Conservation (phyloP, 1,140 invertebrate genomes). For the Mesaphorura yosii region DNA sequence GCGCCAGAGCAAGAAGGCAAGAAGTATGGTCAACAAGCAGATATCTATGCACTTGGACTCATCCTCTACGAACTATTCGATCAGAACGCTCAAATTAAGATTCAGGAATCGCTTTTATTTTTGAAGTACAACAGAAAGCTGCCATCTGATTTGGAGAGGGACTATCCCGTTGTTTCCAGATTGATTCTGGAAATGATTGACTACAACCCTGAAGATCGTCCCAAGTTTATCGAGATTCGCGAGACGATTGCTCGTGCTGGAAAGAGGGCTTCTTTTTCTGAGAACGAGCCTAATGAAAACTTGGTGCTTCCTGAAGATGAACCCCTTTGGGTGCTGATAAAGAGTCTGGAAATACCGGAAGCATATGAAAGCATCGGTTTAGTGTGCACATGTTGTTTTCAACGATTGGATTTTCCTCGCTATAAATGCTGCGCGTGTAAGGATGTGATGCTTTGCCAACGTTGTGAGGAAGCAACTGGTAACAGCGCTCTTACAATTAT, state of each 20-base stretch:
- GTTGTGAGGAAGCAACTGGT: not conserved
- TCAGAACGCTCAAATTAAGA: not conserved
- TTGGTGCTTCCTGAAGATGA: not conserved
- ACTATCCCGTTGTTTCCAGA: not conserved
- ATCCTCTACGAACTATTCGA: conserved; percentile 8
- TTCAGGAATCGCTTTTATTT: not conserved
- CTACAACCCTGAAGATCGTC: not conserved
- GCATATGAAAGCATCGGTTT: not conserved
- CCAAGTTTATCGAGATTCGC: not conserved
- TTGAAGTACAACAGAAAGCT: not conserved
- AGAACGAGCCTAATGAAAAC: not conserved
- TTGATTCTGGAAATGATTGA: not conserved
- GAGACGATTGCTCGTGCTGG: too few relatives aligned
- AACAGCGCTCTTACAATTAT: too few relatives aligned
- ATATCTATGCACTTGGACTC: conserved; percentile 1
- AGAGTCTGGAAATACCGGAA: not conserved
- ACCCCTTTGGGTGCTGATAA: not conserved
- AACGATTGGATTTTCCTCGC: not conserved
- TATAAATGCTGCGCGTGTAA: not conserved
- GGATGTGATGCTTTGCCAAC: not conserved
- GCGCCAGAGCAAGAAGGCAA: not conserved
- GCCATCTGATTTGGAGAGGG: too few relatives aligned
- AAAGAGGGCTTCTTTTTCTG: not conserved
- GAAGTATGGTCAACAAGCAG: not conserved
- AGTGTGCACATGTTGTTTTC: not conserved